Base-by-base conservation (phyloP, 1,140 invertebrate species). In the Lutraria rhynchaena region DNA sequence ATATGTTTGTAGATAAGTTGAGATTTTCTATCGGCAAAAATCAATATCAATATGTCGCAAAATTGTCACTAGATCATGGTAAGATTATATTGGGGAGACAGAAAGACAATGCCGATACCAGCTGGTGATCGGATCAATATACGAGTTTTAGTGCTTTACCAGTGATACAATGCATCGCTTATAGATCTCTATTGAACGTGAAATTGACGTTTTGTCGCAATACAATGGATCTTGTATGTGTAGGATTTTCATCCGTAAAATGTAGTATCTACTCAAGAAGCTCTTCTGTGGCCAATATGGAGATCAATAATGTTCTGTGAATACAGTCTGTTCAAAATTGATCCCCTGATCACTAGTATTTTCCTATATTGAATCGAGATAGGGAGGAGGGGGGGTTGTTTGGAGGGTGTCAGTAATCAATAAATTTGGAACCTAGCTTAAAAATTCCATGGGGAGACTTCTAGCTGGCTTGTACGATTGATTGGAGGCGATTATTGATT, bases 201-300 rank as follows among this genome's bases (percentile, higher is more conserved):
- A 69, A 80, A 70, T 80, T 80, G 65, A 70, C 63, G 44, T 80
- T 80, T 80, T 67, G 76, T 80, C 65, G 24, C 41, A 58, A 60
- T 35, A 70, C 49, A 80, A 69, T 67, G 60, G 49, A 55, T 51
- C 55, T 55, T 33, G 37, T 55, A 80, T 80, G n/a, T n/a, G n/a
- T n/a, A n/a, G 65, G 76, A 80, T 80, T 80, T 80, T 70, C 41
- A 80, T 77, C 75, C 58, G 51, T 67, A 46, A 67, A 67, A 67
- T 67, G 63, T 46, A 46, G 63, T 41, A 67, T 67, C 63, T 67
- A 67, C 63, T 67, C 44, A 49, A 67, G 63, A 24, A 49, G 63
- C 60, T 63, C 33, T 41, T 63, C 35, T 33, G 60, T 37, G 44
- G 44, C 63, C 44, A 37, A 44, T 55, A 57, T 71, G 5, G 37